These are phyloP conservation scores for Odobenus rosmarus DNA, from an alignment of 2,113 vertebrate genomes.

Conservation along the genomic window DNA sequence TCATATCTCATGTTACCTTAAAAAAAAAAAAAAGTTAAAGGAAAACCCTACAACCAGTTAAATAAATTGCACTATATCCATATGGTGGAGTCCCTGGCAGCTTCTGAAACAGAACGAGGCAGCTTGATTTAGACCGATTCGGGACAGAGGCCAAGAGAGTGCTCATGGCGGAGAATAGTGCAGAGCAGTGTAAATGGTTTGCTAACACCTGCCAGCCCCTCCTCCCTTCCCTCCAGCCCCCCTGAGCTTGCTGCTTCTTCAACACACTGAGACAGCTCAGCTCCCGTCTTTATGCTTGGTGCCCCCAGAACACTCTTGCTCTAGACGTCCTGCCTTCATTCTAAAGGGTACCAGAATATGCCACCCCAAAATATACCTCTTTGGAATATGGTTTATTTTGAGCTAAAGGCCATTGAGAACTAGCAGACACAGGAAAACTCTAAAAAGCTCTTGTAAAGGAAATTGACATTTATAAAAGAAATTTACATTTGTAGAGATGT, in stretches of 20 bases:
- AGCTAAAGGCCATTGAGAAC: neutral
- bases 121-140: neutral
- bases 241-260: neutral
- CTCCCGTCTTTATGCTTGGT: neutral
- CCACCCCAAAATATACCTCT: neutral
- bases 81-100: neutral
- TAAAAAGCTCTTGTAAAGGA: neutral
- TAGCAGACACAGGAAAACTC: neutral
- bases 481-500: neutral
- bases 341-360: neutral
- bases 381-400: neutral
- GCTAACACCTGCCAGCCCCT: neutral
- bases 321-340: neutral
- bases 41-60: neutral
- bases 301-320: neutral
- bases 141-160: neutral
- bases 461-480: neutral
- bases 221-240: too few relatives aligned
- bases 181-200: neutral
- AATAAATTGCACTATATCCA: neutral
- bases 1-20: neutral
- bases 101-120: neutral
- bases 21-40: neutral
- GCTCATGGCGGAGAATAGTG: rapidly evolving
- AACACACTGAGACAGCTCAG: rapidly evolving